Percentiles rank a stretch among this genome's conserved stretches.
phyloP scores from a whole-genome alignment of 2,797 vertebrate species.

The Synanceia verrucosa region DNA sequence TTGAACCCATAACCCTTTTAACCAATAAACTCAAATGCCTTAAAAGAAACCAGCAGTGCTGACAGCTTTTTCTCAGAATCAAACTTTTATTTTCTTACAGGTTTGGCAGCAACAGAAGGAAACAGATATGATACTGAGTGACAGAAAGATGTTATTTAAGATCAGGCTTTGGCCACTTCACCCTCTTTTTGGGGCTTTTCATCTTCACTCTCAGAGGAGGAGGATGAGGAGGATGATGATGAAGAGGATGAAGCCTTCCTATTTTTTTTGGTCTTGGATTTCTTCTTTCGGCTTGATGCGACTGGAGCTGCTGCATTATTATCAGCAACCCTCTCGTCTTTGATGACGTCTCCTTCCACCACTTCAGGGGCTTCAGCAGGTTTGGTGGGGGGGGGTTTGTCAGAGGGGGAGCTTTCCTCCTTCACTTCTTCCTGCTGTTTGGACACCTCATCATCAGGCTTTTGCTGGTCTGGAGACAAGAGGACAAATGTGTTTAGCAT shows the following conservation, averaged over 20 bases:
- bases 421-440: not conserved
- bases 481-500: not conserved
- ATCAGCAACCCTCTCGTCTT: not conserved
- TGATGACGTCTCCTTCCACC: not conserved
- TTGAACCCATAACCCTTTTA: not conserved
- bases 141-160: not conserved
- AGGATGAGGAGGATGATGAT: conserved; percentile 11
- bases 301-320: not conserved
- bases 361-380: not conserved
- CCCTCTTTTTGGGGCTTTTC: not conserved
- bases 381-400: not conserved
- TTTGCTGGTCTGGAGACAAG: conserved; percentile 32
- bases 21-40: no score
- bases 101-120: not conserved
- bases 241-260: conserved; percentile 44
- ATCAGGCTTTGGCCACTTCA: conserved; percentile 10
- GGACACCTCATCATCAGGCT: not conserved
- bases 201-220: conserved; percentile 38
- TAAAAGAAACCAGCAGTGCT: no score
- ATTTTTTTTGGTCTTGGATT: conserved; percentile 24
- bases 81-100: not conserved
- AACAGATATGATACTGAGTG: not conserved
- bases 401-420: not conserved
- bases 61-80: not conserved
- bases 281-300: conserved; percentile 6